A percentile compares a stretch with the other conserved stretches of the same genome.
Evolutionary conservation across 2,797 vertebrate species (phyloP).

Genomic region (Basileuterus tristriatus): DNA sequence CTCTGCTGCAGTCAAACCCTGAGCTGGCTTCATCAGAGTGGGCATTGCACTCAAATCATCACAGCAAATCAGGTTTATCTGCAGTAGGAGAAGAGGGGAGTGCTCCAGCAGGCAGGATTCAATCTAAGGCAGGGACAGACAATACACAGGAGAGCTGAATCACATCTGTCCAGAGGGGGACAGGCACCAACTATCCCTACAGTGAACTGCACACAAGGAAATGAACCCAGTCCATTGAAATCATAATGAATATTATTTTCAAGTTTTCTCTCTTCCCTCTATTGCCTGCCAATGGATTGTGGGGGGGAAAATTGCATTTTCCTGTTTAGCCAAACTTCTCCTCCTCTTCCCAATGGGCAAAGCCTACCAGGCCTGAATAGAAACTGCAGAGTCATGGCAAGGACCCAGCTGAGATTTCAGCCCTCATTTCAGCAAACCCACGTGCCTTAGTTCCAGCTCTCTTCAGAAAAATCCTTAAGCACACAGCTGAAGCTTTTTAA

Average conservation of each 20-base stretch:
- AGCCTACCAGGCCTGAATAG: not conserved
- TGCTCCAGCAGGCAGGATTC: not conserved
- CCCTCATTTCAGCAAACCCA: constrained; percentile 38
- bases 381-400: not conserved
- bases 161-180: not conserved
- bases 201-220: not conserved
- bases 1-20: not conserved
- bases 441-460: not conserved
- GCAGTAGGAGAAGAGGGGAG: not conserved
- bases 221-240: not conserved
- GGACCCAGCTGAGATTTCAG: constrained; percentile 38
- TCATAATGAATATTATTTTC: not conserved
- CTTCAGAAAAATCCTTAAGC: not conserved
- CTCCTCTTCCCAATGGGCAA: not conserved
- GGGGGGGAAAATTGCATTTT: not conserved
- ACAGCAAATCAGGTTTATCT: not conserved
- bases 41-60: not conserved
- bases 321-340: not conserved
- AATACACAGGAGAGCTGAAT: not conserved
- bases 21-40: not conserved
- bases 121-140: not conserved
- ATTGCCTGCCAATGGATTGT: not conserved
- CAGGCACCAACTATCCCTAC: not conserved
- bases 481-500: not conserved
- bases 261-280: not conserved